These are phyloP conservation scores for Eristalis intricaria DNA, from an alignment of 2,888 invertebrate species.

Conservation along the genomic window DNA sequence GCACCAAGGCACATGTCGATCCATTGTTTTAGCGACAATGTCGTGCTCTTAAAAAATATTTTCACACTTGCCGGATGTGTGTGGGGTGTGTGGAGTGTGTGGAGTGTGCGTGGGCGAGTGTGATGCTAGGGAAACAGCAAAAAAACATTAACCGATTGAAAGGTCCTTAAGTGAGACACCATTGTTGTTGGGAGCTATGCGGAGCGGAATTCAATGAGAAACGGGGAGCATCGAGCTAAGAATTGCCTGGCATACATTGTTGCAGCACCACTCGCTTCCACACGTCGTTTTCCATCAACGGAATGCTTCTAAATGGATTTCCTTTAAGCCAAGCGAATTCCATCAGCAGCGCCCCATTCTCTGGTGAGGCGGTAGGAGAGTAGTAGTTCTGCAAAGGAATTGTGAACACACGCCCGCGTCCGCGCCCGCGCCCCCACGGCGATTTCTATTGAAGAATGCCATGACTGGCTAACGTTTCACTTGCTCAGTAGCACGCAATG, in stretches of 20 bases:
- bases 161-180: conserved; percentile 62
- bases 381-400: conserved; percentile 25
- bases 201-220: conserved; percentile 28
- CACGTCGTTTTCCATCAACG: conserved; percentile 36
- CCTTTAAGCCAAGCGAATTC: conserved; percentile 49
- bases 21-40: conserved; percentile 37
- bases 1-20: conserved; percentile 9
- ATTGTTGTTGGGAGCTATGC: conserved; percentile 47
- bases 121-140: conserved; percentile 9
- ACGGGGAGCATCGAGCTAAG: conserved; percentile 3
- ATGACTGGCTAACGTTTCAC: conserved; percentile 34
- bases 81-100: not conserved
- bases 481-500: conserved; percentile 23
- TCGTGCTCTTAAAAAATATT: conserved; percentile 25
- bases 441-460: not conserved
- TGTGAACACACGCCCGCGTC: conserved; percentile 37
- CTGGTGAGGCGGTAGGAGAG: not conserved
- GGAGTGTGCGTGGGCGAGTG: not conserved
- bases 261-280: conserved; percentile 42
- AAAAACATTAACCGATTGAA: conserved; percentile 67
- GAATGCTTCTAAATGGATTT: conserved; percentile 60
- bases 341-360: conserved; percentile 34
- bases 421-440: not conserved
- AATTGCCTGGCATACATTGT: conserved; percentile 55
- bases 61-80: conserved; percentile 13